Percentiles rank a stretch among this genome's conserved stretches.
These are phyloP conservation scores for Brenthis ino DNA, from an alignment of 2,888 invertebrate species.

Conservation along the genomic window DNA sequence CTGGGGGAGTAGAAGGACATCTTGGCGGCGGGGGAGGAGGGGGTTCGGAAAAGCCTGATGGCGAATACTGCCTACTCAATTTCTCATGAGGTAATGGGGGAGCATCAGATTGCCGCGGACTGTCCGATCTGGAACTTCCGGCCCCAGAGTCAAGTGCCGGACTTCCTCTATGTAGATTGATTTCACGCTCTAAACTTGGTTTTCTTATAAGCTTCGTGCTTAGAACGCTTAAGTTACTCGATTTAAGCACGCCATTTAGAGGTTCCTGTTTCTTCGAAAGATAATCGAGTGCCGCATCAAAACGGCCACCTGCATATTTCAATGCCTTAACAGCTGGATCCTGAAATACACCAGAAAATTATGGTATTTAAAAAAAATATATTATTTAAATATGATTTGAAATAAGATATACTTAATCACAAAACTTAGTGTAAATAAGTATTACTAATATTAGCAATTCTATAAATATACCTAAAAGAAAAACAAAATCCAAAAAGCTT, in stretches of 20 bases:
- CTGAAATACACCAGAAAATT: conserved; percentile 62
- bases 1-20: conserved; percentile 87
- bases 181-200: conserved; percentile 93
- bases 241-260: conserved; percentile 78
- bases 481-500: no score
- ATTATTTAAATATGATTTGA: no score
- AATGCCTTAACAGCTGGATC: conserved; percentile 86
- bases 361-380: no score
- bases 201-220: conserved; percentile 91
- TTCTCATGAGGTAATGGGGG: conserved; percentile 84
- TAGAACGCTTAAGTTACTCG: conserved; percentile 82
- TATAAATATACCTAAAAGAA: no score
- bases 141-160: conserved; percentile 94
- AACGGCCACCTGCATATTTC: conserved; percentile 86
- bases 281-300: conserved; percentile 87
- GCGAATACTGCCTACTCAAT: conserved; percentile 87
- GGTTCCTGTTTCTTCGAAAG: conserved; percentile 84
- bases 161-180: conserved; percentile 89
- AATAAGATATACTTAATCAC: no score
- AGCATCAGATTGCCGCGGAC: conserved; percentile 87
- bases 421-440: no score
- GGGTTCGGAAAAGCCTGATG: conserved; percentile 84
- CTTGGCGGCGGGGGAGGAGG: conserved; percentile 90
- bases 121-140: conserved; percentile 94
- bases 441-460: no score